Percentiles rank a stretch among this genome's conserved stretches.
Evolutionary conservation across 2,113 vertebrate genomes (phyloP).

Genomic region (Cercocebus atys): DNA sequence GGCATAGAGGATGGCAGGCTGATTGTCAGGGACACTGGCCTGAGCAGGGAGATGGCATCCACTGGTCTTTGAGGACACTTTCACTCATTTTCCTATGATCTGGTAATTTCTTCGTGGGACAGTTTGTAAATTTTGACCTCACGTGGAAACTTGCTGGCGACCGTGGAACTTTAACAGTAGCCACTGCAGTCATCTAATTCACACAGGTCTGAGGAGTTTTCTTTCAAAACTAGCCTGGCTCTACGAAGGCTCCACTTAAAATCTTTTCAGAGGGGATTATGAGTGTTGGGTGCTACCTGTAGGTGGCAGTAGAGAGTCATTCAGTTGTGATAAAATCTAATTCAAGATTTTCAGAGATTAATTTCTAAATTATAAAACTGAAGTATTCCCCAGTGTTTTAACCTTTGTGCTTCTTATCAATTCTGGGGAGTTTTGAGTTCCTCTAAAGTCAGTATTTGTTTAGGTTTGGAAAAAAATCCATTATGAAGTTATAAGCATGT

Average conservation of each 20-base stretch:
- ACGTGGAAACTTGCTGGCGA: not conserved
- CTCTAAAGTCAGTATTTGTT: conserved; percentile 12
- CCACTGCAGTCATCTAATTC: not conserved
- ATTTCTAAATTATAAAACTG: not conserved
- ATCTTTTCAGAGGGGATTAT: not conserved
- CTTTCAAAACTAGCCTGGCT: not conserved
- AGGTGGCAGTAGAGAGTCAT: conserved; percentile 15
- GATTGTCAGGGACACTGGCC: not conserved
- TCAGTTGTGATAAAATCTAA: not conserved
- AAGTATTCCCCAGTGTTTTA: not conserved
- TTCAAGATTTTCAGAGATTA: conserved; percentile 12
- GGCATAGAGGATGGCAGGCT: not conserved
- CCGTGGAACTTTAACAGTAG: not conserved
- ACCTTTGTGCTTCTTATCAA: not conserved
- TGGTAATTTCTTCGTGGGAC: not conserved
- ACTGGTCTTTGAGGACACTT: not conserved
- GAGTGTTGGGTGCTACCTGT: not conserved
- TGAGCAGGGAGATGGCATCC: not conserved
- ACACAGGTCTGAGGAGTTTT: not conserved
- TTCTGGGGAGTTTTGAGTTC: not conserved
- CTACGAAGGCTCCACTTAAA: not conserved
- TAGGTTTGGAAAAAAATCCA: conserved; percentile 1
- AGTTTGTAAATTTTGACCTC: not conserved
- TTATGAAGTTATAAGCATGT: not conserved
- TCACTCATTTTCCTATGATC: not conserved